A percentile compares a stretch with the other conserved stretches of the same genome.
Evolutionary conservation across 64 coral and sea anemone genomes (phyloP).

Genomic region (Dendrophyllia cribrosa): DNA sequence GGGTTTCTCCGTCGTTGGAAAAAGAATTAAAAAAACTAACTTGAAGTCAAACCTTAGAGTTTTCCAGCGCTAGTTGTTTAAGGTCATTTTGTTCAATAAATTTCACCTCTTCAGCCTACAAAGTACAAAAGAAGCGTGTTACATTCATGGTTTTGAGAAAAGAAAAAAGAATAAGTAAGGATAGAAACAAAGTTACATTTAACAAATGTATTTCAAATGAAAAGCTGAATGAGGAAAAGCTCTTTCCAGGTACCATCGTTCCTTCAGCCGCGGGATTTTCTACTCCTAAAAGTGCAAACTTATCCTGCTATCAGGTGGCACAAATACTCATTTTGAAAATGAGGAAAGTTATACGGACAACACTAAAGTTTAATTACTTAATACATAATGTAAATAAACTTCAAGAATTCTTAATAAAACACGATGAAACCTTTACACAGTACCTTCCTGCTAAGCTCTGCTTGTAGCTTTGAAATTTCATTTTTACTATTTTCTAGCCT

Average conservation of each 20-base stretch:
- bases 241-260: too few relatives aligned
- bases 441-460: conserved; percentile 75
- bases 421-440: not conserved
- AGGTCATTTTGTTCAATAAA: conserved; percentile 70
- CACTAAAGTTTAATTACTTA: too few relatives aligned
- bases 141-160: not conserved
- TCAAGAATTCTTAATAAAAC: not conserved
- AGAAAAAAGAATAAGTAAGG: not conserved
- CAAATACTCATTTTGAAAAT: too few relatives aligned
- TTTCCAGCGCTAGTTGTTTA: conserved; percentile 63
- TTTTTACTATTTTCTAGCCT: conserved; percentile 65
- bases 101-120: conserved; percentile 66
- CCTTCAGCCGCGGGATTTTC: too few relatives aligned
- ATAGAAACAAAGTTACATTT: not conserved
- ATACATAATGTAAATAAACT: too few relatives aligned
- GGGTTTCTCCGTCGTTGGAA: not conserved
- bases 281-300: too few relatives aligned
- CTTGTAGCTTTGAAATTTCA: conserved; percentile 72
- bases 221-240: too few relatives aligned
- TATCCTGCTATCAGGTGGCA: too few relatives aligned
- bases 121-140: conserved; percentile 18
- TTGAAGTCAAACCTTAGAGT: conserved; percentile 61
- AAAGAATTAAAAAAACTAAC: not conserved
- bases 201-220: too few relatives aligned
- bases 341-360: too few relatives aligned